Base-by-base conservation (phyloP, 2,888 invertebrate species). In the Diaprepes abbreviatus region DNA sequence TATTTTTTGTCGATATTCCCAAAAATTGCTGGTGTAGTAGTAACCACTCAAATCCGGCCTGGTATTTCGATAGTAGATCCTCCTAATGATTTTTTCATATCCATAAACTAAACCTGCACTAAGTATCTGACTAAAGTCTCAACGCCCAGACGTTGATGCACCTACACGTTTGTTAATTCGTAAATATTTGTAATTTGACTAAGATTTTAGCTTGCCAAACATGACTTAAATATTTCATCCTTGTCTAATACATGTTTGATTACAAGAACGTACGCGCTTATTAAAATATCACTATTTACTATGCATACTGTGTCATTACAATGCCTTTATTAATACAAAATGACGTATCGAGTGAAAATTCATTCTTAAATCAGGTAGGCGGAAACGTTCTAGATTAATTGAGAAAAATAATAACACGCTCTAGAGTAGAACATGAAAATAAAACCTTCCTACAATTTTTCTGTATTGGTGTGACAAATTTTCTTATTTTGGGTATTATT, bases 161-260 rank as follows among this genome's bases (percentile, higher is more conserved):
- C 65, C 65, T 65, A 65, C 65, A 65, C 65, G 21, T 19, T 43
- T 65, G 55, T 65, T 16, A 31, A 24, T 55, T 55, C 21, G 43
- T 54, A 21, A 38, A 38, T 14, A 64, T 50, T 36, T n/a, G 16
- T 36, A 21, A 57, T 14, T 16, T 5, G 7, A 24, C 24, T 38
- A 36, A 24, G 24, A 48, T 21, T 43, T 17, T 43, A 19, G 48
- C 10, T n/a, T 3, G 3, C 10, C 1, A 14, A 1, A 28, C 28
- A 9, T 31, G 24, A 28, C 28, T 14, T 43, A 3, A 24, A 21
- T 7, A 16, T 3, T 24, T 2, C 12, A 10, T 36, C 14, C 24
- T 38, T 24, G 10, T 38, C 24, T 38, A 14, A 38, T 19, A n/a
- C 38, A 21, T 38, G 0, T 5, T 12, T 9, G 12, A 24, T 6